These are phyloP conservation scores for Parus major DNA, from an alignment of 2,113 vertebrate species.

Conservation along the genomic window DNA sequence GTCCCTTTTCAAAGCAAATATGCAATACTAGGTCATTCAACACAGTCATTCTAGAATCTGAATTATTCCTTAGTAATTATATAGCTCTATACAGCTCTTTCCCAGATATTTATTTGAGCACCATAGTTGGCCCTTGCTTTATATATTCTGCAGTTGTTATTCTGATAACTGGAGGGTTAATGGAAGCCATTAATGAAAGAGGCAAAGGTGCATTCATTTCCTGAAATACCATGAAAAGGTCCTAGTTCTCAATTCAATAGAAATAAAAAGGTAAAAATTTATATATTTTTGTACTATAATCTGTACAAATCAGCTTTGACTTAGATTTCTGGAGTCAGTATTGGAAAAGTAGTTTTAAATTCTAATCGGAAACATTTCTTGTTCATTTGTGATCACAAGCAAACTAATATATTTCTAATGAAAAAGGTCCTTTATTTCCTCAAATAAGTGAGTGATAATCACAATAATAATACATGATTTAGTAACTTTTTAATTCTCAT, in stretches of 20 bases:
- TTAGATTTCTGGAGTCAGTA: background rate
- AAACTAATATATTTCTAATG: background rate
- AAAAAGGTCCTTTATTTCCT: background rate
- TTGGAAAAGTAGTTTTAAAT: slow-evolving; percentile 1
- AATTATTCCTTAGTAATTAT: background rate
- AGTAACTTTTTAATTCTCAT: background rate
- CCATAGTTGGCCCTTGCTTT: background rate
- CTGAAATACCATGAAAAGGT: background rate
- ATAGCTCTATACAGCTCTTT: background rate
- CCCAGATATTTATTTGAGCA: background rate
- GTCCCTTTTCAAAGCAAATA: background rate
- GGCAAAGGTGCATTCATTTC: background rate
- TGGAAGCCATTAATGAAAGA: slow-evolving; percentile 5
- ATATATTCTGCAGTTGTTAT: background rate
- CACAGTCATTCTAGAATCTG: background rate
- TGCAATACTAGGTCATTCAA: background rate
- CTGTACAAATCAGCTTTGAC: background rate
- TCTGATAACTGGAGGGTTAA: background rate
- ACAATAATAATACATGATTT: background rate
- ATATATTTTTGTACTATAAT: background rate
- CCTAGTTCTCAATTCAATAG: background rate
- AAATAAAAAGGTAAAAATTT: slow-evolving; percentile 32
- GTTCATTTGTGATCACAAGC: background rate
- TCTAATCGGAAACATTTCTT: background rate
- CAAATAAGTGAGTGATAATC: background rate